Base-by-base conservation (phyloP, 2,113 vertebrate genomes). In the Holacanthus passer region DNA sequence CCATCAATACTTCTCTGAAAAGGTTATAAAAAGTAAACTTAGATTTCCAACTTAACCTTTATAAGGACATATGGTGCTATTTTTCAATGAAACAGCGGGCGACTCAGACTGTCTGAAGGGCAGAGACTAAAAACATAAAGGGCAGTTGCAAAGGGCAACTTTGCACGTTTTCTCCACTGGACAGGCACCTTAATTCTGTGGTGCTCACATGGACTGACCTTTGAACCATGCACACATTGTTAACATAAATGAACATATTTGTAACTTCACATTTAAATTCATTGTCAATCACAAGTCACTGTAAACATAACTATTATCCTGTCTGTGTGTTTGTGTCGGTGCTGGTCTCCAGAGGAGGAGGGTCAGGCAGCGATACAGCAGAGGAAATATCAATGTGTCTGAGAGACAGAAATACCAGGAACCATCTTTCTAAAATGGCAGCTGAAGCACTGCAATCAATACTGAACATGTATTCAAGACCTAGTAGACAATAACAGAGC, bases 371-470 rank as follows among this genome's bases (percentile, higher is more conserved):
- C n/a, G n/a, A n/a, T n/a, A n/a, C n/a, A n/a, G n/a, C n/a, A n/a
- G n/a, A n/a, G n/a, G n/a, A n/a, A n/a, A 82, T 70, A 68, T 80
- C 66, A 84, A 8, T 13, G 37, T 55, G 47, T 55, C 73, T 67
- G n/a, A 32, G 16, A 62, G 32, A 68, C 22, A 65, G 41, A 67
- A 48, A 71, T 69, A 63, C 48, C 45, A 73, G 67, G 17, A 24
- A 20, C 32, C 7, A 2, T 17, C 17, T 71, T 10, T 69, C 11
- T 53, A 37, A 59, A 80, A 75, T 29, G 47, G 32, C 52, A 77
- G 1, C 59, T 35, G 3, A 50, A 27, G 65, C 19, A 32, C 24
- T n/a, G 27, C 62, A 67, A 60, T 35, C 24, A 73, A 63, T 17
- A 24, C 20, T 47, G 3, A 60, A 17, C 24, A 5, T 24, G 39